Evolutionary conservation across 1,140 invertebrate genomes (phyloP).

Genomic region (Drosophila punjabiensis): DNA sequence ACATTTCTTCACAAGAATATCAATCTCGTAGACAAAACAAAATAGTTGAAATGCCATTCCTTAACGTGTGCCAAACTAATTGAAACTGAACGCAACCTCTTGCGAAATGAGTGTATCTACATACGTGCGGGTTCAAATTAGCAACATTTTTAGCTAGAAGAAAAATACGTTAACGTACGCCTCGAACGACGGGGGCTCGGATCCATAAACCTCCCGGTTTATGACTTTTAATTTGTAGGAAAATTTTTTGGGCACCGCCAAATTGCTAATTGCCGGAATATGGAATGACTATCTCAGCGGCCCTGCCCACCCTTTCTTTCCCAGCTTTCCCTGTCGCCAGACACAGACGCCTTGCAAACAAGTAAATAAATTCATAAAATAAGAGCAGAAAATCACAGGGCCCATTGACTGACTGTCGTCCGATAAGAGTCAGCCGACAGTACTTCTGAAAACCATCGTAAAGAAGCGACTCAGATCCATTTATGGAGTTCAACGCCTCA

Average conservation of each 20-base stretch:
- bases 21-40: slow-evolving; percentile 48
- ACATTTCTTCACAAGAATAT: slow-evolving; percentile 51
- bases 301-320: slow-evolving; percentile 21
- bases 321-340: slow-evolving; percentile 17
- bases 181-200: slow-evolving; percentile 22
- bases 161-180: slow-evolving; percentile 6
- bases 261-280: slow-evolving; percentile 54
- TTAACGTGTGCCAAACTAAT: slow-evolving; percentile 18
- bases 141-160: slow-evolving; percentile 23
- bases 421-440: slow-evolving; percentile 30
- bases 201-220: slow-evolving; percentile 58
- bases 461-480: slow-evolving; percentile 7
- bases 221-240: slow-evolving; percentile 53
- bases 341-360: slow-evolving; percentile 61
- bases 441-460: slow-evolving; percentile 2
- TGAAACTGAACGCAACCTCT: slow-evolving; percentile 53
- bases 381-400: slow-evolving; percentile 29
- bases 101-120: slow-evolving; percentile 25
- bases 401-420: slow-evolving; percentile 33
- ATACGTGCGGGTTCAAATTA: slow-evolving; percentile 19
- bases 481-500: slow-evolving; percentile 15
- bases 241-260: slow-evolving; percentile 57
- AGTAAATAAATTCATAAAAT: slow-evolving; percentile 58
- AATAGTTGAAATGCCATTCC: slow-evolving; percentile 63
- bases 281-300: slow-evolving; percentile 35